Evolutionary conservation across 2,113 vertebrate species (phyloP), one percentile per base, ranked within the genome.

Genomic region (Dasypus novemcinctus): DNA sequence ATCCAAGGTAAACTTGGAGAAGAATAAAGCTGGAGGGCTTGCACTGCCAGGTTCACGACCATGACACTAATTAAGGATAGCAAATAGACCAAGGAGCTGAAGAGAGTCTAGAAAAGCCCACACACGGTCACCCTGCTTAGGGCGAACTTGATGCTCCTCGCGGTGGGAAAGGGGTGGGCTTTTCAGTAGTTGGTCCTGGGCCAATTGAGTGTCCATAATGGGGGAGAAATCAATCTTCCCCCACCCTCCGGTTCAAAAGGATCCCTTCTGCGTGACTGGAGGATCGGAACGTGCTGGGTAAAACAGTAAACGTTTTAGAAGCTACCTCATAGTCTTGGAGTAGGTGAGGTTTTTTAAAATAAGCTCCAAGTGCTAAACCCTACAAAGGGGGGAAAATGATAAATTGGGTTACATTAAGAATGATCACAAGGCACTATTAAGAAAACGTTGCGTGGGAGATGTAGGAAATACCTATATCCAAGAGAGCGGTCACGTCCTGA

Each of bases 41-140:
- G 15, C 4, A 1, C 7, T 6, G 17, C 3, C n/a, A 7, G 20
- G 18, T 15, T 4, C 36, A 6, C 0, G 1, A 20, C 29, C 52
- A 6, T 49, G 13, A 33, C 1, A 18, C 15, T 33, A 33, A 36
- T 41, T 27, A 14, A 52, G 43, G 36, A 5, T 2, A 29, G 78
- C 2, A 14, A 66, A 15, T 6, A n/a, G 29, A 25, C 25, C 2
- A 17, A 27, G 41, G 66, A 66, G 21, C 17, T 54, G 43, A n/a
- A 10, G 63, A 68, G 29, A 25, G 43, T 46, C 27, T 33, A 23
- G 54, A 52, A 75, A 52, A 29, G n/a, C n/a, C 54, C 3, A 11
- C 12, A 5, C 7, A 17, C 21, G 20, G 17, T 43, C 54, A 12
- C 18, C 43, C 52, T 29, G 2, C 23, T 27, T 9, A 29, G 20